Evolutionary conservation across 2,888 invertebrate genomes (phyloP), one percentile per base, ranked within the genome.

Genomic region (Oscheius onirici): DNA sequence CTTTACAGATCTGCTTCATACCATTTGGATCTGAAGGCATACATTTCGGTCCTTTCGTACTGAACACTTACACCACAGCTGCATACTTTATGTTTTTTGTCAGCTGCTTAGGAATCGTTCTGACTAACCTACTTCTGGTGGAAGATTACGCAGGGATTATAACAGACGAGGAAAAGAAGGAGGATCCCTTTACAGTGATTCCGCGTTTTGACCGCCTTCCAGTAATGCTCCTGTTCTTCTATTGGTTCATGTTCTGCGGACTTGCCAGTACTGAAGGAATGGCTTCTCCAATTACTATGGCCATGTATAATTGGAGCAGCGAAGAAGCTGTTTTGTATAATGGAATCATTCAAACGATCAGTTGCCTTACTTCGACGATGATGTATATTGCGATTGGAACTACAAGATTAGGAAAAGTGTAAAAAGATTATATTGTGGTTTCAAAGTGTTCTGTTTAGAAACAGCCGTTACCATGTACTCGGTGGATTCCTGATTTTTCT

Each of bases 301-400:
- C 78, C 34, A 80, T 80, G 78, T 80, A 75, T 63, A 77, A 75
- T 41, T 80, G 80, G 80, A 77, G 70, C 20, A 75, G 76, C n/a
- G 67, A 74, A 24, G 69, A 80, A 52, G 80, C 80, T 3, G 76
- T 78, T 13, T 68, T 78, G 8, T 80, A 78, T 63, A 77, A 78
- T 68, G 78, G 80, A 26, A 72, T 76, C 43, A 77, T 80, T 52
- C 76, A 78, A 57, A 74, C 72, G 11, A 46, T 57, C 15, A 71
- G 75, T 10, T 80, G 80, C 66, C 58, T 74, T 0, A 44, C 77
- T 41, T 75, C 74, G 5, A 78, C 78, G 6, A 28, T 72, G n/a
- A 67, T 73, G 26, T 78, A 80, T 54, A 20, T 75, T 5, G 11
- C 72, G 0, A 52, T 80, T 26, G 80, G 76, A 34, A 70, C 73